A percentile compares a stretch with the other conserved stretches of the same genome.
Conservation (phyloP, 2,888 invertebrate genomes). For the Heliconius hortense region DNA sequence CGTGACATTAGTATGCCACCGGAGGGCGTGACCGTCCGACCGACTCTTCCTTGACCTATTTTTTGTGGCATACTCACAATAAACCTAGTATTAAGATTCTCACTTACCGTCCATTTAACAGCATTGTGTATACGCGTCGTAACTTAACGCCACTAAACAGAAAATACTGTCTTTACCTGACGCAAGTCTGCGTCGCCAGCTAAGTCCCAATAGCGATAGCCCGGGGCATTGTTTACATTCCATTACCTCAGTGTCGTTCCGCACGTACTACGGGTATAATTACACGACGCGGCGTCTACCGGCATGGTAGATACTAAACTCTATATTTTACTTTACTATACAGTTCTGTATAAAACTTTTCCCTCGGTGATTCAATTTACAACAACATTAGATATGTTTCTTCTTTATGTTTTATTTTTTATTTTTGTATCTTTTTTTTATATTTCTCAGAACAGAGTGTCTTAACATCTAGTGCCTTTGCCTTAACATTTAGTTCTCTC, state of each 20-base stretch:
- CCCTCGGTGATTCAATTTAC: background rate
- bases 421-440: background rate
- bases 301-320: background rate
- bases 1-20: too few relatives aligned
- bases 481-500: background rate
- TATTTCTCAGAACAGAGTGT: background rate
- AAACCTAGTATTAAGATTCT: too few relatives aligned
- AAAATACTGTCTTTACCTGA: background rate
- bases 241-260: slow-evolving; percentile 34
- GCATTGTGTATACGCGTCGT: too few relatives aligned
- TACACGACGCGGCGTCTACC: slow-evolving; percentile 9
- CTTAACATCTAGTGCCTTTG: too few relatives aligned
- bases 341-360: background rate
- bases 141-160: background rate
- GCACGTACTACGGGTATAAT: slow-evolving; percentile 17
- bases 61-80: too few relatives aligned
- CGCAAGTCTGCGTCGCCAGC: slow-evolving; percentile 7
- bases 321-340: background rate
- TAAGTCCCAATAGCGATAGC: slow-evolving; percentile 26
- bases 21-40: too few relatives aligned
- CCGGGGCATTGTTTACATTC: slow-evolving; percentile 39
- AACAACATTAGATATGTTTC: background rate
- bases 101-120: too few relatives aligned
- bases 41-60: too few relatives aligned
- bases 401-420: background rate